A percentile compares a stretch with the other conserved stretches of the same genome.
phyloP scores from a whole-genome alignment of 2,888 invertebrate species.

The Fragum sueziense region DNA sequence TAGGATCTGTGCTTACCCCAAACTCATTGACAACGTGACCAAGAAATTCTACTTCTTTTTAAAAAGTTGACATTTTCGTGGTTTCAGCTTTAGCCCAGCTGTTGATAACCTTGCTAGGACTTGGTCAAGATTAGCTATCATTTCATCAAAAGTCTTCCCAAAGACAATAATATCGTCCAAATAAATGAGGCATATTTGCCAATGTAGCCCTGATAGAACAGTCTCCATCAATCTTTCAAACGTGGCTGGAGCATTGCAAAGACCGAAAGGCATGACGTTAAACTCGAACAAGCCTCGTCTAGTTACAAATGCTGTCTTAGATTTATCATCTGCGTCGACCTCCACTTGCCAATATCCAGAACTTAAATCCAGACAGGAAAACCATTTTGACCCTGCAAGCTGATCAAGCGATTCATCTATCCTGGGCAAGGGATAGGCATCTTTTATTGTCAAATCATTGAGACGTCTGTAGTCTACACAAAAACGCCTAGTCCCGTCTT shows the following conservation, averaged over 20 bases:
- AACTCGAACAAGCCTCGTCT: slow-evolving; percentile 52
- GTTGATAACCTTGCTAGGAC: slow-evolving; percentile 7
- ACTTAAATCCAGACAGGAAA: slow-evolving; percentile 24
- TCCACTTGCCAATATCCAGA: slow-evolving; percentile 67
- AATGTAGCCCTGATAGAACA: slow-evolving; percentile 52
- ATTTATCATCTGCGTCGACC: slow-evolving; percentile 41
- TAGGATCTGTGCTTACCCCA: no score
- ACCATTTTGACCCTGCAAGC: slow-evolving; percentile 49
- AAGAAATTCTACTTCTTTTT: no score
- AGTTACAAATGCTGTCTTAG: slow-evolving; percentile 63
- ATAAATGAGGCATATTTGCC: slow-evolving; percentile 45
- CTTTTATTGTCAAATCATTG: slow-evolving; percentile 14
- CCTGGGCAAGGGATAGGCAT: slow-evolving; percentile 40
- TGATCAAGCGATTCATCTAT: slow-evolving; percentile 54
- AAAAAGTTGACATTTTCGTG: no score
- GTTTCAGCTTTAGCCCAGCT: slow-evolving; percentile 17
- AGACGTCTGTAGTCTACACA: slow-evolving; percentile 41
- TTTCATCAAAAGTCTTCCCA: background rate
- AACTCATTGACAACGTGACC: no score
- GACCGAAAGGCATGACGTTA: slow-evolving; percentile 61
- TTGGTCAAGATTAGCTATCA: slow-evolving; percentile 22
- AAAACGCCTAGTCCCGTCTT: slow-evolving; percentile 49
- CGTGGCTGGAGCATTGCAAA: slow-evolving; percentile 61
- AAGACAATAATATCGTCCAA: slow-evolving; percentile 28
- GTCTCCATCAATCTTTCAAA: slow-evolving; percentile 64